A percentile compares a stretch with the other conserved stretches of the same genome.
phyloP scores from a whole-genome alignment of 2,888 invertebrate genomes.

The Keiferia lycopersicella region DNA sequence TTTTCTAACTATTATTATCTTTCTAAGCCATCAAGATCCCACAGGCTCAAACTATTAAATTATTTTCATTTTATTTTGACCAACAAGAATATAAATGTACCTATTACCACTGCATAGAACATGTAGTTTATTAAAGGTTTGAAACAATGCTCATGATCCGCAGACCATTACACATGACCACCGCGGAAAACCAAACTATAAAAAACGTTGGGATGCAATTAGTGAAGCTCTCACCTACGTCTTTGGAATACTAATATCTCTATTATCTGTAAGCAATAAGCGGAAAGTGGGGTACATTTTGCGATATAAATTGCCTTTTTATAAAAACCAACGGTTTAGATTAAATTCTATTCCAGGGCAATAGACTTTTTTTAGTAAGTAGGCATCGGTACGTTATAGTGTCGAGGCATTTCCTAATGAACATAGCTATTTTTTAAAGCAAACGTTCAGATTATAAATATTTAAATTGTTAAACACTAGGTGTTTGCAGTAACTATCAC shows the following conservation, averaged over 20 bases:
- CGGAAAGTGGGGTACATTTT: constrained; percentile 24
- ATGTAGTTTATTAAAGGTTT: not conserved
- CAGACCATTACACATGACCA: constrained; percentile 25
- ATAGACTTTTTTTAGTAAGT: not conserved
- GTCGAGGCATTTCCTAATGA: not conserved
- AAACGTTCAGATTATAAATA: not conserved
- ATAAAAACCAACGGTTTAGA: constrained; percentile 13
- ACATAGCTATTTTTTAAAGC: not conserved
- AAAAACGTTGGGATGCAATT: constrained; percentile 28
- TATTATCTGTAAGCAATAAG: constrained; percentile 24
- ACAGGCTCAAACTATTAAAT: too few species aligned
- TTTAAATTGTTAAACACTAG: not conserved
- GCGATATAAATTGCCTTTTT: constrained; percentile 22
- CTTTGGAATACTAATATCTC: constrained; percentile 28
- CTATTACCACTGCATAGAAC: too few species aligned
- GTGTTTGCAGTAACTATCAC: not conserved
- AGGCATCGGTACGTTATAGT: too few species aligned
- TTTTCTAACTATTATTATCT: too few species aligned
- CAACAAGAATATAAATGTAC: too few species aligned
- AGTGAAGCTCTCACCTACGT: constrained; percentile 28
- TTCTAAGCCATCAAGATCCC: too few species aligned
- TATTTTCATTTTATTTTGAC: too few species aligned
- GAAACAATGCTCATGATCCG: not conserved
- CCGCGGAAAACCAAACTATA: constrained; percentile 23
- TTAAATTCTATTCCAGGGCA: constrained; percentile 7